phyloP scores from a whole-genome alignment of 2,797 vertebrate genomes.

The Ambastaia sidthimunki region DNA sequence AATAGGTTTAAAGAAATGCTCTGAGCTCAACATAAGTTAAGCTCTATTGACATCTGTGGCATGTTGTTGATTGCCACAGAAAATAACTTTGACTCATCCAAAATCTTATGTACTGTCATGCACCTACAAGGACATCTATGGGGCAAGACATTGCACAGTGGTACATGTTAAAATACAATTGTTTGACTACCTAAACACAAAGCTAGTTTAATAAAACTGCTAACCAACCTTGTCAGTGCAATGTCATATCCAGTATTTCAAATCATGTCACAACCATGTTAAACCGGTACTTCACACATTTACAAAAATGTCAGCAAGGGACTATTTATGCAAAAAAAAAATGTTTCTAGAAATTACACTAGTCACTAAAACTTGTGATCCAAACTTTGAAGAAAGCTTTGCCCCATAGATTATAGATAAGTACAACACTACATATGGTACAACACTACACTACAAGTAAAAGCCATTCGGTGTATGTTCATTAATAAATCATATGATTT shows the following conservation, averaged over 20 bases:
- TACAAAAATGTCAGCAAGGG: too few relatives aligned
- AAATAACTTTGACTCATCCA: background rate
- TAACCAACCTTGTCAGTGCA: too few relatives aligned
- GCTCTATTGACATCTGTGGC: conserved; percentile 21
- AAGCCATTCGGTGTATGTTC: too few relatives aligned
- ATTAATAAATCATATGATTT: too few relatives aligned
- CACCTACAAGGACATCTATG: background rate
- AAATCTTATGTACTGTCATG: too few relatives aligned
- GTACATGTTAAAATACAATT: background rate
- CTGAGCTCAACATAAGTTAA: background rate
- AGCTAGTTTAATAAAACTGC: too few relatives aligned
- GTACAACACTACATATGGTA: too few relatives aligned
- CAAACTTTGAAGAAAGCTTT: too few relatives aligned
- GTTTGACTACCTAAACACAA: too few relatives aligned
- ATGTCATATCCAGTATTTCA: background rate
- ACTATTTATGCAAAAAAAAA: background rate
- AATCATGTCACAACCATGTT: background rate
- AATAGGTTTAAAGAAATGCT: conserved; percentile 11
- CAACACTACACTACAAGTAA: too few relatives aligned
- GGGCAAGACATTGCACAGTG: background rate
- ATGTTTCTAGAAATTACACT: background rate
- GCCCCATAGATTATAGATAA: too few relatives aligned
- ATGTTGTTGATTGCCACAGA: background rate
- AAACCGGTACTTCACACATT: background rate
- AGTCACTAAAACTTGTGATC: too few relatives aligned